A percentile compares a stretch with the other conserved stretches of the same genome.
These are phyloP conservation scores for Pterocles orientalis DNA, from an alignment of 2,113 vertebrate genomes.

Conservation along the genomic window DNA sequence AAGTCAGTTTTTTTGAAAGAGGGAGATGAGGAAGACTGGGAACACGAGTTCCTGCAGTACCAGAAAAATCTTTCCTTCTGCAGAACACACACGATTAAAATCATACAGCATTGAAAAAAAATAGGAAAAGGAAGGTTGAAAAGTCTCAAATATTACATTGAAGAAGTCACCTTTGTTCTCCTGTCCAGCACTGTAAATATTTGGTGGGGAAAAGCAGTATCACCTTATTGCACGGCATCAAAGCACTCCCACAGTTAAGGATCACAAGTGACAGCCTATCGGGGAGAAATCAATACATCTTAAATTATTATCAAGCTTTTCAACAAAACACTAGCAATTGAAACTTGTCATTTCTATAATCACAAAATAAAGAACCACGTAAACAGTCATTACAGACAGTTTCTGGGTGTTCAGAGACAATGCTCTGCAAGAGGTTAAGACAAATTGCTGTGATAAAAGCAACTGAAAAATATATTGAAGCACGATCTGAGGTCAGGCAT, in stretches of 20 bases:
- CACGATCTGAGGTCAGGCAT: not conserved
- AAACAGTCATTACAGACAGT: not conserved
- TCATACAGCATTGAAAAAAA: not conserved
- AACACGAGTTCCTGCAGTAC: not conserved
- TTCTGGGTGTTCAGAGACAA: not conserved
- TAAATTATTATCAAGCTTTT: not conserved
- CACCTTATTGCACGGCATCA: not conserved
- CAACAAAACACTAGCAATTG: not conserved
- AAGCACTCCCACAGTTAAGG: conserved; percentile 37
- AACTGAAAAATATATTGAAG: not conserved
- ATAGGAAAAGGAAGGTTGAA: not conserved
- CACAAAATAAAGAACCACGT: not conserved
- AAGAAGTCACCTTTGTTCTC: not conserved
- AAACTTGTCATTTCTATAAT: not conserved
- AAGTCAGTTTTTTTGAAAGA: not conserved
- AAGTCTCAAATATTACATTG: not conserved
- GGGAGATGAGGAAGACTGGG: not conserved
- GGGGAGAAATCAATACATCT: not conserved
- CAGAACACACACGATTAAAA: not conserved
- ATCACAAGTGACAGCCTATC: not conserved
- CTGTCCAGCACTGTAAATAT: not conserved
- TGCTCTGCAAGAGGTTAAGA: not conserved
- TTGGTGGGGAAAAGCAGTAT: not conserved
- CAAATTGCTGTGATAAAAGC: not conserved
- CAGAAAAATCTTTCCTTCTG: not conserved